Conservation (phyloP, 2,113 vertebrate genomes). For the Orcinus orca region DNA sequence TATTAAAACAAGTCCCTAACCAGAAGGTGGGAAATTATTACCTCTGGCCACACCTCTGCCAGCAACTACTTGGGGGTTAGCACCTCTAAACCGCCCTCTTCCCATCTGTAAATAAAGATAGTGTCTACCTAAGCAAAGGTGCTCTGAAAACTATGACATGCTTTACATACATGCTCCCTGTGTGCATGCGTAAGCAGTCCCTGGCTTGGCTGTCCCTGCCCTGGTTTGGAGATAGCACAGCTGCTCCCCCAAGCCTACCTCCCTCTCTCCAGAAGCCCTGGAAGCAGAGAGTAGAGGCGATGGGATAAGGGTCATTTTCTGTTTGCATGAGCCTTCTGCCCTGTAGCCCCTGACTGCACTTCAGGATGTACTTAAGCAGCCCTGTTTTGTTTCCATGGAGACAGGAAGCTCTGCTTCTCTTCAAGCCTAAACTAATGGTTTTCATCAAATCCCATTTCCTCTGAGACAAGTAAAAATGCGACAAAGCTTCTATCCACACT, state of each 20-base stretch:
- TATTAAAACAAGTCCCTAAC: background rate
- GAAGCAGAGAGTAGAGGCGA: background rate
- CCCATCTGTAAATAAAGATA: background rate
- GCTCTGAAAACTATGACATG: background rate
- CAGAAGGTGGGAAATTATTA: background rate
- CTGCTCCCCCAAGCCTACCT: background rate
- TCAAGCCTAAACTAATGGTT: conserved; percentile 71
- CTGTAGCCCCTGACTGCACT: conserved; percentile 39
- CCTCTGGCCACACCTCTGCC: background rate
- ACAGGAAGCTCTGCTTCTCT: conserved; percentile 79
- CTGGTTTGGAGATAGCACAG: background rate
- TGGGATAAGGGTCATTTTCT: conserved; percentile 33
- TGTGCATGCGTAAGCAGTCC: background rate
- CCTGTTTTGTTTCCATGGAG: conserved; percentile 79
- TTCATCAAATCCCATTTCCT: conserved; percentile 74
- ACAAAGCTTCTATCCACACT: background rate
- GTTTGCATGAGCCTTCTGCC: background rate
- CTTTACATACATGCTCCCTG: background rate
- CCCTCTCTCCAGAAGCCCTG: background rate
- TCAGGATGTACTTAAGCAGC: conserved; percentile 64
- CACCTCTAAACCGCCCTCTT: background rate
- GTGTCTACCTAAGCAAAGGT: background rate
- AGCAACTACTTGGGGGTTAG: background rate
- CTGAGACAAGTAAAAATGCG: conserved; percentile 61
- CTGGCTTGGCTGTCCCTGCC: background rate